Evolutionary conservation across 2,113 vertebrate species (phyloP).

Genomic region (Sebastes schlegelii): DNA sequence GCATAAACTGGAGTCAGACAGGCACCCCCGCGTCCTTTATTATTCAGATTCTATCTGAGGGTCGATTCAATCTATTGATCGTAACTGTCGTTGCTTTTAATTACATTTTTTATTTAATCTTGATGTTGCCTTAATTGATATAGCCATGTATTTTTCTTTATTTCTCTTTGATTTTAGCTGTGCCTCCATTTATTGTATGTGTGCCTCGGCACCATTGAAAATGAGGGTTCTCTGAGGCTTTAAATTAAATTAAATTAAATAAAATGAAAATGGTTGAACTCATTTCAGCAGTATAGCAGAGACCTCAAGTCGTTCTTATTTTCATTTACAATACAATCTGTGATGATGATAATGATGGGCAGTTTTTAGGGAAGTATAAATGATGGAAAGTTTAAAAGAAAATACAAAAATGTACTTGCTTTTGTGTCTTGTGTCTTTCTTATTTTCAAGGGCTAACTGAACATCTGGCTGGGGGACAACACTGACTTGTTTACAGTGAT

Average conservation of each 20-base stretch:
- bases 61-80: too few relatives aligned
- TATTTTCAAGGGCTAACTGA: neutral
- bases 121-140: too few relatives aligned
- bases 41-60: constrained; percentile 2
- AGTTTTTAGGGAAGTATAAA: neutral
- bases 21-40: neutral
- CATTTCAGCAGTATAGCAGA: neutral
- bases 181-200: too few relatives aligned
- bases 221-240: too few relatives aligned
- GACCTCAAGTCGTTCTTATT: neutral
- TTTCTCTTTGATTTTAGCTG: too few relatives aligned
- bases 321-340: neutral
- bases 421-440: neutral
- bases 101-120: too few relatives aligned
- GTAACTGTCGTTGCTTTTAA: too few relatives aligned
- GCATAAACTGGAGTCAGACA: neutral
- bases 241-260: too few relatives aligned
- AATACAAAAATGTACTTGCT: neutral
- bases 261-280: neutral
- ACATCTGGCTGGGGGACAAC: neutral
- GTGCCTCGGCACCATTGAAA: too few relatives aligned
- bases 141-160: too few relatives aligned
- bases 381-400: neutral
- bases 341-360: neutral
- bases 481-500: neutral